These are phyloP conservation scores for Trachelus stipa DNA, from an alignment of 2,888 invertebrate species.

Conservation along the genomic window DNA sequence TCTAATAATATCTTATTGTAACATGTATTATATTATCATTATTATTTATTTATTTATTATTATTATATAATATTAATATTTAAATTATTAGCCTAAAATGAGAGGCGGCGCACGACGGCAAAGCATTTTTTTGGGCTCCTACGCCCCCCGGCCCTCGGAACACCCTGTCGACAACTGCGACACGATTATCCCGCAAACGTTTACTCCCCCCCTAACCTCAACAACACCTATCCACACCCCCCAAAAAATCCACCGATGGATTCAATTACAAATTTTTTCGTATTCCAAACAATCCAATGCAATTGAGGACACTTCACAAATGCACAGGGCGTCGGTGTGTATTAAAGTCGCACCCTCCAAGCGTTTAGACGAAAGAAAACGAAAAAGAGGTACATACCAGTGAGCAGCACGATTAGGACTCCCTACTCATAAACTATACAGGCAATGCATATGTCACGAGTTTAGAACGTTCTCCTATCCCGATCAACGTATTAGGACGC, in stretches of 20 bases:
- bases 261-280: neutral
- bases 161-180: conserved; percentile 63
- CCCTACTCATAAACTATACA: neutral
- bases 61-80: conserved; percentile 58
- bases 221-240: neutral
- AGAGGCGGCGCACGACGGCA: conserved; percentile 66
- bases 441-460: neutral
- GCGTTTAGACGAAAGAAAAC: neutral
- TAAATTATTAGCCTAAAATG: conserved; percentile 66
- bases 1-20: conserved; percentile 67
- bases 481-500: too few relatives aligned
- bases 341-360: neutral
- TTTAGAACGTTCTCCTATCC: neutral
- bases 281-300: neutral
- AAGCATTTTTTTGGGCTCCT: conserved; percentile 63
- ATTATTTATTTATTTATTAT: conserved; percentile 49
- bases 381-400: neutral
- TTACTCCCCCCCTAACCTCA: neutral
- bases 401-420: neutral
- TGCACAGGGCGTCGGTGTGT: neutral
- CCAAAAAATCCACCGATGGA: neutral
- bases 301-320: neutral
- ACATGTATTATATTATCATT: conserved; percentile 65
- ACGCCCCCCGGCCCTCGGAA: conserved; percentile 62
- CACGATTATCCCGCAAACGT: neutral